These are phyloP conservation scores for Eulemur rubriventer DNA, from an alignment of 2,797 vertebrate species.

Conservation along the genomic window DNA sequence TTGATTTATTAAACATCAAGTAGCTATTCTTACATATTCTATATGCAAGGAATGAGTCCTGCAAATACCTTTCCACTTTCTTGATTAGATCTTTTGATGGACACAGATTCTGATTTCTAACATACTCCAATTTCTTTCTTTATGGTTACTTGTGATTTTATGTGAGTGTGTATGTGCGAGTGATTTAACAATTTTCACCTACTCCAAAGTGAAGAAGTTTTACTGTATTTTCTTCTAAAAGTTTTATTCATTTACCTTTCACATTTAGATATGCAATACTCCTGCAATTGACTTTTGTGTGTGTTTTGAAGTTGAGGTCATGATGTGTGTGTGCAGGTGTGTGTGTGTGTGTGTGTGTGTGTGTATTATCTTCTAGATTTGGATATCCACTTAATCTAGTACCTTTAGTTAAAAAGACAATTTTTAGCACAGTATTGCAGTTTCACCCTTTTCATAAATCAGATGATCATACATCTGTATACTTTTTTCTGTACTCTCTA, in stretches of 20 bases:
- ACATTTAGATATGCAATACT: neutral
- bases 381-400: neutral
- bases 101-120: neutral
- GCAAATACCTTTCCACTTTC: neutral
- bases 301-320: neutral
- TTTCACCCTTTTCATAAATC: neutral
- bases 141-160: neutral
- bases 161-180: neutral
- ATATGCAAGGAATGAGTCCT: neutral
- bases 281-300: neutral
- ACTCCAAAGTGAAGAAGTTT: neutral
- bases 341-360: neutral
- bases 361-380: neutral
- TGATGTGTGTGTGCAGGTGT: neutral
- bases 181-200: neutral
- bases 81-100: neutral
- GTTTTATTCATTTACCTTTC: neutral
- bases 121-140: neutral
- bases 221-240: neutral
- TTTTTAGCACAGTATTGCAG: neutral
- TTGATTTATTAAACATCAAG: neutral
- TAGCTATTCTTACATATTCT: neutral
- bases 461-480: neutral
- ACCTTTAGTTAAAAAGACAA: neutral
- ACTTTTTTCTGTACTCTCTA: neutral